Base-by-base conservation (phyloP, 2,888 invertebrate species). In the Ectemnius continuus region DNA sequence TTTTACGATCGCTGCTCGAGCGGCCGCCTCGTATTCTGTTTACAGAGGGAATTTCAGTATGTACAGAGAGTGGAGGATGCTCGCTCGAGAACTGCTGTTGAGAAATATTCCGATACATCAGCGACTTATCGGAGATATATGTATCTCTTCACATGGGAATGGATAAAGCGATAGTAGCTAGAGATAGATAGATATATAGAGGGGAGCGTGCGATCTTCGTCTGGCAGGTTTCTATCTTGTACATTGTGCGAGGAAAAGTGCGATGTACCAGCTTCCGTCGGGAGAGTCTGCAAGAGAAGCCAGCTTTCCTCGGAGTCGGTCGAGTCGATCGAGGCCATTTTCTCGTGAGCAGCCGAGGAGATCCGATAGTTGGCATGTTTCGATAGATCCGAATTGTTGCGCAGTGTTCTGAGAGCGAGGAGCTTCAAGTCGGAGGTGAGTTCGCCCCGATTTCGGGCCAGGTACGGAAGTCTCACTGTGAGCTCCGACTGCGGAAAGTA, bases 401-500 rank as follows among this genome's bases (percentile, higher is more conserved):
- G 83, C 14, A 91, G 75, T 4, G 88, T 86, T 67, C 88, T 85
- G 57, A 88, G 72, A 11, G 77, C 84, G 46, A 90, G 66, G 58
- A 91, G 59, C 6, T 82, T 84, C 14, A 88, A 36, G 23, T 81
- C 76, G 45, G 83, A 65, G 16, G 16, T 11, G 5, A 16, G 14
- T 13, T 14, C 16, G 52, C 14, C 52, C 8, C 73, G 79, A 36
- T 85, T 82, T 58, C 72, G 76, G 28, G 61, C 20, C 20, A 81
- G 61, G 52, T 87, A 86, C 2, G 91, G 91, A 61, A 90, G 62
- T 52, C 85, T 85, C 52, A 89, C 58, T 4, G 81, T 84, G 66
- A 91, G 69, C 59, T 90, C 84, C 47, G 90, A 90, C 62, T 91
- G 90, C 18, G 90, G 88, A 75, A 90, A 90, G 70, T 90, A 91